Evolutionary conservation across 1,140 invertebrate genomes (phyloP).

Genomic region (Sesamia nonagrioides): DNA sequence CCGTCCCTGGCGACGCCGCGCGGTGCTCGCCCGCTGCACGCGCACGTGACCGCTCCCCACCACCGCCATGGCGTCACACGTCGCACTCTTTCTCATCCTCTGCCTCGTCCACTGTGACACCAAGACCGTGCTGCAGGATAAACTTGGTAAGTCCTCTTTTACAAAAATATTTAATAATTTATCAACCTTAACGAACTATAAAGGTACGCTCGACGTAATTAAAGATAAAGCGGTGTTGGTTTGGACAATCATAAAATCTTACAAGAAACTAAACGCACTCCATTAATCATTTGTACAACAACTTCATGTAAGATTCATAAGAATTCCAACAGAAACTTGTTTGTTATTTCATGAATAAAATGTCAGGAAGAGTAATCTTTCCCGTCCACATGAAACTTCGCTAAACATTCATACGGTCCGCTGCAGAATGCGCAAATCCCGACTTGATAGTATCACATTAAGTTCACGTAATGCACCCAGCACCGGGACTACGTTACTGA

Average conservation of each 20-base stretch:
- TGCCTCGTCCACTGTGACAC: constrained; percentile 82
- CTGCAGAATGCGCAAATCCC: constrained; percentile 32
- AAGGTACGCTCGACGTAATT: neutral
- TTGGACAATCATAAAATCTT: neutral
- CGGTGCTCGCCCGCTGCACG: constrained; percentile 47
- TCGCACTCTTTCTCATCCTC: constrained; percentile 75
- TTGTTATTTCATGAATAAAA: constrained; percentile 39
- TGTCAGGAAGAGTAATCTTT: constrained; percentile 31
- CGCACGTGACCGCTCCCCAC: constrained; percentile 54
- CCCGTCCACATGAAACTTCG: constrained; percentile 33
- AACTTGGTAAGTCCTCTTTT: constrained; percentile 70
- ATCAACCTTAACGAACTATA: neutral
- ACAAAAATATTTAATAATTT: neutral
- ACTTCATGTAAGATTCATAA: constrained; percentile 27
- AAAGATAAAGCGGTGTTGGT: neutral
- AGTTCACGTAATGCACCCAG: constrained; percentile 23
- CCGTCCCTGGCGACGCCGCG: constrained; percentile 54
- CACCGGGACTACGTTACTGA: neutral
- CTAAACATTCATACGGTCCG: constrained; percentile 44
- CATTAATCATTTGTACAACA: constrained; percentile 5
- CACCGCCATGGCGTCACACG: constrained; percentile 72
- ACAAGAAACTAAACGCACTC: neutral
- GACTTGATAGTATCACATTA: constrained; percentile 24
- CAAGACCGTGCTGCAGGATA: constrained; percentile 81
- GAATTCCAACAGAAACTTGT: constrained; percentile 15